Evolutionary conservation across 2,888 invertebrate genomes (phyloP).

Genomic region (Tetragonisca angustula): DNA sequence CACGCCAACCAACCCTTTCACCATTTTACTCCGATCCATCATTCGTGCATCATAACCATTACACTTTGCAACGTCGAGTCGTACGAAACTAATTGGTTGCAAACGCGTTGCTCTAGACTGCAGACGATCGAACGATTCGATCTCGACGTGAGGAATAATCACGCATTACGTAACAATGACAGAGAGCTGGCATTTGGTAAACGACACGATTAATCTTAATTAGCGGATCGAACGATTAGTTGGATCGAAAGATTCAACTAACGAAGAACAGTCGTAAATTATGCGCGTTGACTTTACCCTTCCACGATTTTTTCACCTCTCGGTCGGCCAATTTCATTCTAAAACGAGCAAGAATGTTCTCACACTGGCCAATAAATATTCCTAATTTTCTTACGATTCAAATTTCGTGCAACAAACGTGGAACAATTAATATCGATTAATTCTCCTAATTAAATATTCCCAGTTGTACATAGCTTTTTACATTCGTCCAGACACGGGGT

Average conservation of each 20-base stretch:
- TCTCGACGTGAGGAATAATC: background rate
- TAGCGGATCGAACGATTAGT: background rate
- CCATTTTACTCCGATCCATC: background rate
- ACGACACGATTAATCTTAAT: background rate
- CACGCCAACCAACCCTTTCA: background rate
- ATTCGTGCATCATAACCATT: background rate
- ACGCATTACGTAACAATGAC: background rate
- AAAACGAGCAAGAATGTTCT: no score
- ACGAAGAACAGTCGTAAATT: background rate
- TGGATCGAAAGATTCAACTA: background rate
- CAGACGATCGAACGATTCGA: background rate
- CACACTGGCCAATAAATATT: no score
- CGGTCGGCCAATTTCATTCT: no score
- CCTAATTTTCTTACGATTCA: no score
- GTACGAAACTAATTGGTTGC: constrained; percentile 4
- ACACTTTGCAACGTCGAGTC: background rate
- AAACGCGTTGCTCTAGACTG: background rate
- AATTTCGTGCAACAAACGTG: no score
- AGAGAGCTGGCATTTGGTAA: background rate
- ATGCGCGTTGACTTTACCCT: background rate
- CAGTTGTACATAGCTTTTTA: background rate
- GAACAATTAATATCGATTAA: background rate
- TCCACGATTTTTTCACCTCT: no score
- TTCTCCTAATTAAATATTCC: background rate
- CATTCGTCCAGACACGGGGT: no score